These are phyloP conservation scores for Petrocephalus zakoni DNA, from an alignment of 2,113 vertebrate genomes.

Conservation along the genomic window DNA sequence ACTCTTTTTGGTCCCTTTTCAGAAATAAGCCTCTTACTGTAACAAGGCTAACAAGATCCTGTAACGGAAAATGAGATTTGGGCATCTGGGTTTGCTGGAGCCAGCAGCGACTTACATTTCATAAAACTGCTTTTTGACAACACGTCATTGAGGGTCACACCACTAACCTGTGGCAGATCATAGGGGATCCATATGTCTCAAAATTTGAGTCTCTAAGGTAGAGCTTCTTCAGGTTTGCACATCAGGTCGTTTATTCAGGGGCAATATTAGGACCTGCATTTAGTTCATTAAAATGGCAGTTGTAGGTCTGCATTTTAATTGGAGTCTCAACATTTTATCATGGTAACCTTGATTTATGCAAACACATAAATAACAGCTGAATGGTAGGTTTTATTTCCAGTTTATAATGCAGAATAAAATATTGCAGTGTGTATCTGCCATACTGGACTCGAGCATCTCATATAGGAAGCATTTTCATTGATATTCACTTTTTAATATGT, in stretches of 20 bases:
- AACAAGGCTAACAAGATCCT: constrained; percentile 33
- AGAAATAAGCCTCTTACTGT: constrained; percentile 16
- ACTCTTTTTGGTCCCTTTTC: neutral
- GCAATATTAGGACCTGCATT: too few species aligned
- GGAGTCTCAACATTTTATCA: too few species aligned
- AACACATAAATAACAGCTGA: too few species aligned
- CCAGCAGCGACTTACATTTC: constrained; percentile 24
- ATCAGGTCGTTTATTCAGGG: neutral
- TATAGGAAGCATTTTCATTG: neutral
- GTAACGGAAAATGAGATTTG: constrained; percentile 34
- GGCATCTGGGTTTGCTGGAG: constrained; percentile 15
- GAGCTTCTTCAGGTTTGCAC: neutral
- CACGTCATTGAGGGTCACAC: neutral
- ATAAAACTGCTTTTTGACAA: neutral
- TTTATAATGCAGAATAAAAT: too few species aligned
- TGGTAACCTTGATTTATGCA: too few species aligned
- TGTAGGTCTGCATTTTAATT: too few species aligned
- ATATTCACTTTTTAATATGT: neutral
- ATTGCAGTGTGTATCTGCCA: neutral
- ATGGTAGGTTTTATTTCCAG: too few species aligned
- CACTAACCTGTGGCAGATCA: neutral
- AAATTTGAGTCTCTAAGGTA: neutral
- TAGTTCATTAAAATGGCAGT: too few species aligned
- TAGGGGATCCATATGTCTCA: neutral
- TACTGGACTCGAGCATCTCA: neutral